A percentile compares a stretch with the other conserved stretches of the same genome.
These are phyloP conservation scores for Drosophila kikkawai DNA, from an alignment of 1,140 invertebrate genomes.

Conservation along the genomic window DNA sequence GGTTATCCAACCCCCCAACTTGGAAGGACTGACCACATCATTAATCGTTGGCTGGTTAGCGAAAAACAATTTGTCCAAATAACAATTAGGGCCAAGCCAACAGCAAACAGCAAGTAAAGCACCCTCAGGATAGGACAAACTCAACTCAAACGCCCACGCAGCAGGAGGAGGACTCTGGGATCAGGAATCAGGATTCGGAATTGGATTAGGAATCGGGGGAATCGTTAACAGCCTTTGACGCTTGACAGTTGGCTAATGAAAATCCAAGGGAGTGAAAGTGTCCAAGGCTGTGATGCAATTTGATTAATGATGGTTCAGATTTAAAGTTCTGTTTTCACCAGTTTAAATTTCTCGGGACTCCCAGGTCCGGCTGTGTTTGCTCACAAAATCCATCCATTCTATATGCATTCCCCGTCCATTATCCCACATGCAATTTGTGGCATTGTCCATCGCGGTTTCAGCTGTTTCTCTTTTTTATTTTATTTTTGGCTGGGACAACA, in stretches of 20 bases:
- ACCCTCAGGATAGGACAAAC: conserved; percentile 32
- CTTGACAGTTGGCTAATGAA: conserved; percentile 74
- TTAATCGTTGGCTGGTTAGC: conserved; percentile 70
- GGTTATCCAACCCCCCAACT: conserved; percentile 14
- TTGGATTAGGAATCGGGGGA: conserved; percentile 13
- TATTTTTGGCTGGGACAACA: conserved; percentile 36
- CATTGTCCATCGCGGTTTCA: conserved; percentile 41
- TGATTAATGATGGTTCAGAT: conserved; percentile 54
- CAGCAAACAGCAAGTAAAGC: conserved; percentile 35
- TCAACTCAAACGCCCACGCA: conserved; percentile 36
- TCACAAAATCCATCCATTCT: conserved; percentile 25
- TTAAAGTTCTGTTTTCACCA: conserved; percentile 21
- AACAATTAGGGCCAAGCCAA: conserved; percentile 59
- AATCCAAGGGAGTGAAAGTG: conserved; percentile 52
- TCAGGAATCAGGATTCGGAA: conserved; percentile 12
- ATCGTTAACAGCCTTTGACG: conserved; percentile 49
- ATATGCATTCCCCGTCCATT: conserved; percentile 41
- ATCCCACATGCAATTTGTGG: conserved; percentile 39
- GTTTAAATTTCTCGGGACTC: conserved; percentile 53
- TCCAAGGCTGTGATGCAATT: conserved; percentile 30
- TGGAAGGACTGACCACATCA: conserved; percentile 59
- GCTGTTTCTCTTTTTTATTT: conserved; percentile 13
- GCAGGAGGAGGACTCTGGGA: conserved; percentile 16
- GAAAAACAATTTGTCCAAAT: conserved; percentile 78
- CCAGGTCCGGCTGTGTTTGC: conserved; percentile 12